Evolutionary conservation across 2,113 vertebrate genomes (phyloP).

Genomic region (Cyphomyrus discorhynchus): DNA sequence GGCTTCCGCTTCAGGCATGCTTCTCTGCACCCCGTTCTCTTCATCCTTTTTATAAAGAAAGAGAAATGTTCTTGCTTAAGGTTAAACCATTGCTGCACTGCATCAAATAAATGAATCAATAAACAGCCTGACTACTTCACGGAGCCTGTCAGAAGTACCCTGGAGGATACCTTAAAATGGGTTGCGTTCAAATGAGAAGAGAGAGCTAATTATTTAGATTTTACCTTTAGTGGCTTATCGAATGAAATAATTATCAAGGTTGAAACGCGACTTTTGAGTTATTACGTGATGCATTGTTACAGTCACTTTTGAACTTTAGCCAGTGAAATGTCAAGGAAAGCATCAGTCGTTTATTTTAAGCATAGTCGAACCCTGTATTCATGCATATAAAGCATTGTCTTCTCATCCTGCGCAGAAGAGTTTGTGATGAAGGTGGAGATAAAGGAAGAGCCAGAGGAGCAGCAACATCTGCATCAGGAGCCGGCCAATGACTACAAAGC

Average conservation of each 20-base stretch:
- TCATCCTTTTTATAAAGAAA: no score
- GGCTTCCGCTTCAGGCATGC: no score
- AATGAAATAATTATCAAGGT: not conserved
- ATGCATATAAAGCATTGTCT: not conserved
- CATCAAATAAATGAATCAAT: no score
- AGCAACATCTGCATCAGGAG: not conserved
- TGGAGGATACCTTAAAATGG: no score
- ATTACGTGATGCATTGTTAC: not conserved
- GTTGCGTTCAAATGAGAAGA: not conserved
- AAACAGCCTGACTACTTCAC: no score
- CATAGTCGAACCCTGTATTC: not conserved
- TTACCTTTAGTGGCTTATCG: not conserved
- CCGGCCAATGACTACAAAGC: constrained; percentile 14
- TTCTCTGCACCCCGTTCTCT: no score
- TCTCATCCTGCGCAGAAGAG: not conserved
- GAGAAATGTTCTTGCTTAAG: no score
- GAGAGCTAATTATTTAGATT: not conserved
- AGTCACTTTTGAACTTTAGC: not conserved
- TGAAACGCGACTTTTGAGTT: not conserved
- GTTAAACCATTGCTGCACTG: no score
- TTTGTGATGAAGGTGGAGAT: constrained; percentile 13
- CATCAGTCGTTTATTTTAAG: not conserved
- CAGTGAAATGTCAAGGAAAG: not conserved
- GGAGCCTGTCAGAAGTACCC: no score
- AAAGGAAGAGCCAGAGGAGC: constrained; percentile 23